These are phyloP conservation scores for Brachionus rotundiformis DNA, from an alignment of 1,140 invertebrate species.

Conservation along the genomic window DNA sequence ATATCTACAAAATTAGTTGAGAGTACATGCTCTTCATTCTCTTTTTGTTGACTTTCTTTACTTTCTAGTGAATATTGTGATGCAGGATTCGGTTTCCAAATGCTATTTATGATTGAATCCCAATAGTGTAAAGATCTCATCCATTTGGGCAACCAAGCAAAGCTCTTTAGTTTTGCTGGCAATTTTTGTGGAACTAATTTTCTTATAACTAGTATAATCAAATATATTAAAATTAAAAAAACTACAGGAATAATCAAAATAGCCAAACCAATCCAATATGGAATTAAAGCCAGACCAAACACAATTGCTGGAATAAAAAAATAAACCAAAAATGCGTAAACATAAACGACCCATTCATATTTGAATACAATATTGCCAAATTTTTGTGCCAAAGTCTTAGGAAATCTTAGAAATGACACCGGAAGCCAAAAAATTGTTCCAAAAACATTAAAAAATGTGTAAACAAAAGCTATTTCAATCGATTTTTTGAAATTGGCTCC, in stretches of 20 bases:
- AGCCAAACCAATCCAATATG: slow-evolving; percentile 29
- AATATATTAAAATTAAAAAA: neutral
- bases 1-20: neutral
- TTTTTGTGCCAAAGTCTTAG: slow-evolving; percentile 67
- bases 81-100: neutral
- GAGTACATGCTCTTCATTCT: neutral
- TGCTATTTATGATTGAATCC: neutral
- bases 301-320: slow-evolving; percentile 66
- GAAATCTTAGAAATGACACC: slow-evolving; percentile 67
- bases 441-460: slow-evolving; percentile 70
- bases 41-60: neutral
- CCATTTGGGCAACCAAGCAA: slow-evolving; percentile 2
- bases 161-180: neutral
- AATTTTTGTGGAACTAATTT: neutral
- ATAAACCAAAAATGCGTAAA: slow-evolving; percentile 68
- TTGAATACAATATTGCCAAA: slow-evolving; percentile 67
- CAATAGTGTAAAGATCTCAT: neutral
- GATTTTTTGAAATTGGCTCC: slow-evolving; percentile 60
- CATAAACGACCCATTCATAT: slow-evolving; percentile 68
- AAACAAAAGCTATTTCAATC: slow-evolving; percentile 70
- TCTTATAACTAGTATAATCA: neutral
- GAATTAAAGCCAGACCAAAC: slow-evolving; percentile 62
- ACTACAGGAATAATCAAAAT: neutral
- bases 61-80: neutral
- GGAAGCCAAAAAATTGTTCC: slow-evolving; percentile 70